These are phyloP conservation scores for Saturnia japonica DNA, from an alignment of 2,888 invertebrate species.

Conservation along the genomic window DNA sequence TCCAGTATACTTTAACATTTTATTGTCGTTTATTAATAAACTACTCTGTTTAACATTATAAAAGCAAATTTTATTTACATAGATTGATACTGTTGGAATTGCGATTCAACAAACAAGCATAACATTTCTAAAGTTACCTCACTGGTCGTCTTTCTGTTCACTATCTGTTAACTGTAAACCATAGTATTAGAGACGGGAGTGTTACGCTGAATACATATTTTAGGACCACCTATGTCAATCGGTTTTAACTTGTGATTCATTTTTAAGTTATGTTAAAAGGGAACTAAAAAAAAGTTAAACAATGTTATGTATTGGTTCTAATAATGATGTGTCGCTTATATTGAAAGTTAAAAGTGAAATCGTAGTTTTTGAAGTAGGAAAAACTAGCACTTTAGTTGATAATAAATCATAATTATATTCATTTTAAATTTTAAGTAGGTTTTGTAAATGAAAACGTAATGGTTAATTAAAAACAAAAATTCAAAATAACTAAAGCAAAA, in stretches of 20 bases:
- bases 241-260: background rate
- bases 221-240: background rate
- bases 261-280: background rate
- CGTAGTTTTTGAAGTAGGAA: background rate
- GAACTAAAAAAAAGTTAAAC: background rate
- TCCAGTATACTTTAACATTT: too few relatives aligned
- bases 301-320: background rate
- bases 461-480: too few relatives aligned
- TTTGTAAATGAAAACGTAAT: background rate
- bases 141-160: background rate
- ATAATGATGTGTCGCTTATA: background rate
- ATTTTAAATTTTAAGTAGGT: background rate
- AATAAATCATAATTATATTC: background rate
- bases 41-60: too few relatives aligned
- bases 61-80: too few relatives aligned
- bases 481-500: too few relatives aligned
- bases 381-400: background rate
- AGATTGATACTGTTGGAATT: background rate
- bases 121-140: background rate
- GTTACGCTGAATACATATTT: conserved; percentile 33
- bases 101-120: background rate
- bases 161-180: background rate
- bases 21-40: too few relatives aligned
- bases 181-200: conserved; percentile 20
- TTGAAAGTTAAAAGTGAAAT: background rate